Percentiles rank a stretch among this genome's conserved stretches.
Conservation (phyloP, 2,113 vertebrate genomes). For the Rhodinocichla rosea region DNA sequence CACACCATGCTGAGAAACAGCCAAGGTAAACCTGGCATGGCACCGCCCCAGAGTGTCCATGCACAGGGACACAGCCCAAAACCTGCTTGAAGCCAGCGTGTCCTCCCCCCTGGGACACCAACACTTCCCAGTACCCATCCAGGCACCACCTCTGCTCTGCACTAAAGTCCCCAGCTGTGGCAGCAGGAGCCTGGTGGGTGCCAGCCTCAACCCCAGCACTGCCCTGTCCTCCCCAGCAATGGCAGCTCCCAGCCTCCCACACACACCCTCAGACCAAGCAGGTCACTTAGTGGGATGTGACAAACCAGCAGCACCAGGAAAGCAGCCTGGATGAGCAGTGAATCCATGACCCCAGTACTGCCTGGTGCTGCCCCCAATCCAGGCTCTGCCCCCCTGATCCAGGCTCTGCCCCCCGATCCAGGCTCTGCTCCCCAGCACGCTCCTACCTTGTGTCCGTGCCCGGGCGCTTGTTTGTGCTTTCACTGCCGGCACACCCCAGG, state of each 20-base stretch:
- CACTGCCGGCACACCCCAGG: conserved; percentile 35
- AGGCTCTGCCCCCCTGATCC: fast-evolving
- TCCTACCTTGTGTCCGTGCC: conserved; percentile 15
- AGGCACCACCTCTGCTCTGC: background rate
- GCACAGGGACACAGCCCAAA: background rate
- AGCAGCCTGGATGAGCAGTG: background rate
- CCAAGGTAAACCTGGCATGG: background rate
- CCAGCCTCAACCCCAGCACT: background rate
- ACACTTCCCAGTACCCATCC: background rate
- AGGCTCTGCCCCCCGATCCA: background rate
- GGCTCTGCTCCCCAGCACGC: background rate
- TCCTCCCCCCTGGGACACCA: background rate
- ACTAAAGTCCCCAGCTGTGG: too few relatives aligned
- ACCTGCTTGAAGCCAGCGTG: fast-evolving
- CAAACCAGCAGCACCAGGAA: background rate
- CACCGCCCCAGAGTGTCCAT: fast-evolving
- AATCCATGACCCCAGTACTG: fast-evolving
- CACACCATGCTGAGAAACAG: background rate
- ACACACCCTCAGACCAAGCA: fast-evolving
- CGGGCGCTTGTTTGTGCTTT: conserved; percentile 40
- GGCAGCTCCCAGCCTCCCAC: background rate
- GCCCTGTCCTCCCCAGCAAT: background rate
- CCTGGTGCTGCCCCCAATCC: fast-evolving
- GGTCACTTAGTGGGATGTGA: fast-evolving
- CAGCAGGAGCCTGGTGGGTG: background rate